Evolutionary conservation across 2,888 invertebrate genomes (phyloP).

Genomic region (Scaptodrosophila latifasciaeformis): DNA sequence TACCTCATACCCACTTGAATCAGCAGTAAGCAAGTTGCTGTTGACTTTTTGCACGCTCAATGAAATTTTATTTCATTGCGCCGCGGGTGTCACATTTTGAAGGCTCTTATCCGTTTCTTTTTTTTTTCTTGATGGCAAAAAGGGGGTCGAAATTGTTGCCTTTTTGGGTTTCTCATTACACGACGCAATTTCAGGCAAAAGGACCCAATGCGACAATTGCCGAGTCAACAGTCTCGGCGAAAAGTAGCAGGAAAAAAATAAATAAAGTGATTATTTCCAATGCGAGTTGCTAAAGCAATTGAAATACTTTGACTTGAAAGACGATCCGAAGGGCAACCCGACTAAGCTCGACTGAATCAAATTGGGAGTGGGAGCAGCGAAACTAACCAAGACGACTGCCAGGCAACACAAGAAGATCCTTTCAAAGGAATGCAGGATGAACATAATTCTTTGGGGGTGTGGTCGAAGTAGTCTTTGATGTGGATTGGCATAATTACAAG

Average conservation of each 20-base stretch:
- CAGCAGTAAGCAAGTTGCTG: no score
- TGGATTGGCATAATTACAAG: no score
- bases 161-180: constrained; percentile 4
- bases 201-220: not conserved
- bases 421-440: no score
- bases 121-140: not conserved
- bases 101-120: no score
- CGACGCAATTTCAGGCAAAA: not conserved
- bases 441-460: no score
- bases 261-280: constrained; percentile 1
- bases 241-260: not conserved
- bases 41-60: constrained; percentile 6
- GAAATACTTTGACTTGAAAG: not conserved
- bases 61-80: constrained; percentile 23
- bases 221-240: not conserved
- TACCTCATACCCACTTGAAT: no score
- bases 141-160: not conserved
- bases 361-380: no score
- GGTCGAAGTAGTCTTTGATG: no score
- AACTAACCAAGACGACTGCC: no score
- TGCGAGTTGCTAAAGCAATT: not conserved
- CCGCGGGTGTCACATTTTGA: constrained; percentile 39
- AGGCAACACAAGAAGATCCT: no score
- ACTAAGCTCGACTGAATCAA: no score
- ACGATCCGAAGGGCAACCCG: no score